Evolutionary conservation across 2,113 vertebrate species (phyloP), one percentile per base, ranked within the genome.

Genomic region (Aldabrachelys gigantea): DNA sequence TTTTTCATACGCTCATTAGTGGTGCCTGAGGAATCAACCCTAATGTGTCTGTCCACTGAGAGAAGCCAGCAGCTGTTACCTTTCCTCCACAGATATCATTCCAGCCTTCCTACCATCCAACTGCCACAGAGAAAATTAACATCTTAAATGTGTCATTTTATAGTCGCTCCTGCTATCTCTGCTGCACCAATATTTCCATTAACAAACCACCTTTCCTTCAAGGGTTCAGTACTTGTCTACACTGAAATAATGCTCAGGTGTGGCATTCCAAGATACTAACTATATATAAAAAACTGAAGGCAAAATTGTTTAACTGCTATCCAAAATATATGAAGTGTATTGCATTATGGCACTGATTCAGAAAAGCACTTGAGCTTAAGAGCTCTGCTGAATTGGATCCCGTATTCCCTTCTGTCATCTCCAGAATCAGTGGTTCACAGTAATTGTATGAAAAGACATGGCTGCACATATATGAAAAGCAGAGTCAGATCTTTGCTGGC

Each of bases 21-120:
- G 54, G 16, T 0, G 22, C 72, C 56, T 72, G 80, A 95, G 50
- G 69, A 96, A 82, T 95, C 88, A 54, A 75, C 80, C 90, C 83
- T 93, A 85, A 96, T 92, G 54, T 12, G 29, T 17, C 90, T 14
- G 0, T 84, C 53, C 87, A 97, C 87, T 65, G 90, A 80, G 41
- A 92, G 85, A 92, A 93, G 65, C 84, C 29, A 41, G 59, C 82
- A 97, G 96, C 76, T 97, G 95, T 82, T 95, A 92, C 56, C 8
- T 92, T 78, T 41, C 10, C 57, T 88, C 82, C 59, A 54, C 38
- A 89, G 85, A 91, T 53, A 95, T 27, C 56, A 79, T 88, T 97
- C 72, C 76, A 94, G 69, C 21, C 49, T 78, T 88, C 86, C 72
- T 81, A 82, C 80, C 84, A 62, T 91, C 84, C 1, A 8, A 83